Base-by-base conservation (phyloP, 2,797 vertebrate genomes). In the Crenichthys baileyi region DNA sequence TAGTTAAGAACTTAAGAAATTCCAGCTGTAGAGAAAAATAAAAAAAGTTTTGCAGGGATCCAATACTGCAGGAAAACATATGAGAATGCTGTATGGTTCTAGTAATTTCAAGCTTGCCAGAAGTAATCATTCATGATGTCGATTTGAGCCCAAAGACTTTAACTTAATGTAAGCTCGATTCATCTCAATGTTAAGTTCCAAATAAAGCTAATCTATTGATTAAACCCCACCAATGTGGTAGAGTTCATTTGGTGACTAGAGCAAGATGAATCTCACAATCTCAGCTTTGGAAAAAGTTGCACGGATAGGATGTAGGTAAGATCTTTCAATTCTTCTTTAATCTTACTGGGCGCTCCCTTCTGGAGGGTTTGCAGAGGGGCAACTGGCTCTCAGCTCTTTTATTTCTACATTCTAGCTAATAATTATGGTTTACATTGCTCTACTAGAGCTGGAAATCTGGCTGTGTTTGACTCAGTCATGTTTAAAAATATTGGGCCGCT, bases 161-260 rank as follows among this genome's bases (percentile, higher is more conserved):
- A 80, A 78, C 74, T 68, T 67, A 88, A 53, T 53, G 51, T 53
- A 53, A 88, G 81, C 83, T 88, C 93, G 90, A 93, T 53, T 53
- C 90, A 91, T 87, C 89, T 92, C 91, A 95, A 90, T 96, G 98
- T 98, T 95, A 97, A 97, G 93, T 97, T 98, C 97, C 96, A 97
- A 96, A 95, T 96, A 96, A 99, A 99, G 97, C 98, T 99, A 98
- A 99, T 99, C 97, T 99, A 98, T 99, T 99, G 97, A 99, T 99
- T 99, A 98, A 99, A 98, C 97, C 97, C 97, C 97, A 98, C 97
- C 98, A 97, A 99, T 99, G 98, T 98, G 97, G 97, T 99, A 99
- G 98, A 99, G 96, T 97, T 99, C 98, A 99, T 98, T 98, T 98
- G 98, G 97, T 99, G 98, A 98, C 97, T 99, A 99, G 98, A 98